Percentiles rank a stretch among this genome's conserved stretches.
These are phyloP conservation scores for Scleropages formosus DNA, from an alignment of 2,797 vertebrate species.

Conservation along the genomic window DNA sequence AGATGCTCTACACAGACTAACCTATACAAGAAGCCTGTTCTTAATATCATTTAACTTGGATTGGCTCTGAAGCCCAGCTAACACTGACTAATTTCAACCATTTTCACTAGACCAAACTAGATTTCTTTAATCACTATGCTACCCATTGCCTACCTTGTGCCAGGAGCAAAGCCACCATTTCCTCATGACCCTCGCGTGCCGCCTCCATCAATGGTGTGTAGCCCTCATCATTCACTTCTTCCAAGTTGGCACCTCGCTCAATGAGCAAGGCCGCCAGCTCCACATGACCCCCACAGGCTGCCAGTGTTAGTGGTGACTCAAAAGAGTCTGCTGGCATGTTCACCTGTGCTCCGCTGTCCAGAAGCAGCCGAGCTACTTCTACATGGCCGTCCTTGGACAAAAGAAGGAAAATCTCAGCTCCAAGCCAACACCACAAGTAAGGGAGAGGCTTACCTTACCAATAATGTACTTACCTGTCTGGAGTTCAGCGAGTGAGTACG, in stretches of 20 bases:
- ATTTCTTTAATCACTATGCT: background rate
- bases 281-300: slow-evolving; percentile 94
- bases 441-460: background rate
- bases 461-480: background rate
- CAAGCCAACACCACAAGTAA: background rate
- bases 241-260: slow-evolving; percentile 94
- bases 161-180: slow-evolving; percentile 95
- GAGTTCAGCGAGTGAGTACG: no score
- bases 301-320: slow-evolving; percentile 92
- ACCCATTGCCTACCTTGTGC: slow-evolving; percentile 79
- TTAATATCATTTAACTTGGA: no score
- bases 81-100: no score
- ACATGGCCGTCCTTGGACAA: slow-evolving; percentile 88
- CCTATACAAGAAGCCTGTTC: no score
- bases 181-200: slow-evolving; percentile 94
- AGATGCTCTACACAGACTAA: background rate
- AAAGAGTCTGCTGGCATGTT: slow-evolving; percentile 99
- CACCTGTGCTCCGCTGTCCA: slow-evolving; percentile 98
- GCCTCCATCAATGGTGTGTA: slow-evolving; percentile 98
- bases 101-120: no score
- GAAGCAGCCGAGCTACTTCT: slow-evolving; percentile 93
- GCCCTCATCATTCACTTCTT: slow-evolving; percentile 98
- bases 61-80: no score
- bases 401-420: no score
- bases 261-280: slow-evolving; percentile 93